phyloP scores from a whole-genome alignment of 2,797 vertebrate species.

The Notamacropus eugenii region DNA sequence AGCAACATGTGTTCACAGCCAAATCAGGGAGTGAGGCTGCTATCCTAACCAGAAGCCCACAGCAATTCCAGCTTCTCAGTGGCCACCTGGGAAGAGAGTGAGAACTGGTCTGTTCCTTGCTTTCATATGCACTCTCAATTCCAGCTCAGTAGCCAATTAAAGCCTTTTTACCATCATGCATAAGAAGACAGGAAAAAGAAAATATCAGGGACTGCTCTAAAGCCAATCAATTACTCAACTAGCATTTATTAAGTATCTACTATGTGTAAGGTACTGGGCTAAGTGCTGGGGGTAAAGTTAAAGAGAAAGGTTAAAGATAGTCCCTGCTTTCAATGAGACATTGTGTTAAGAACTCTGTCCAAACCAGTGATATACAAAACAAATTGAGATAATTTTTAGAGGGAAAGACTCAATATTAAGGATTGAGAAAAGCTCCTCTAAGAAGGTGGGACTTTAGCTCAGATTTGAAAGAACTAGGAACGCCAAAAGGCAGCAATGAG shows the following conservation, averaged over 20 bases:
- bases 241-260: not conserved
- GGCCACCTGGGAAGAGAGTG: not conserved
- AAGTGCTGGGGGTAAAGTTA: not conserved
- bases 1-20: not conserved
- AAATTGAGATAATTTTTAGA: not conserved
- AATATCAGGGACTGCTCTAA: not conserved
- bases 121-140: not conserved
- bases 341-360: not conserved
- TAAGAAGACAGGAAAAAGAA: not conserved
- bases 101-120: not conserved
- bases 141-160: not conserved
- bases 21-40: not conserved
- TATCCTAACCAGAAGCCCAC: not conserved
- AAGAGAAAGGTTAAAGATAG: not conserved
- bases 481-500: not conserved
- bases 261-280: not conserved
- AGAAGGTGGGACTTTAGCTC: not conserved
- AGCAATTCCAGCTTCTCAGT: not conserved
- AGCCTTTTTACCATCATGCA: not conserved
- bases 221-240: not conserved
- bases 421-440: not conserved
- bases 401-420: not conserved
- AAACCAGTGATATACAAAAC: not conserved
- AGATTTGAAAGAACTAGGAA: not conserved
- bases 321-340: not conserved